phyloP scores from a whole-genome alignment of 2,888 invertebrate genomes.

The Torymus tubicola region DNA sequence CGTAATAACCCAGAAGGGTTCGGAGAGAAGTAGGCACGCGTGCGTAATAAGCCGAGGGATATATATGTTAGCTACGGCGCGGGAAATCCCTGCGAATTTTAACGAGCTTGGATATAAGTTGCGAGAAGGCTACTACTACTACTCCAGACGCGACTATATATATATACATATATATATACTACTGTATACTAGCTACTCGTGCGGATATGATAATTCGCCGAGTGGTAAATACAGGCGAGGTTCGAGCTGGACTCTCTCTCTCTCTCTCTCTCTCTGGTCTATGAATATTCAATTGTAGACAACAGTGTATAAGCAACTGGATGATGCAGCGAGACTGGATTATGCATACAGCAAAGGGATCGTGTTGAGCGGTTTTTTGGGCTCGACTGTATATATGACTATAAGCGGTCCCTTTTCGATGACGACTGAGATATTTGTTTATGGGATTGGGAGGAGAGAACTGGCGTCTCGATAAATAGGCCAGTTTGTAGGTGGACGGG shows the following conservation, averaged over 20 bases:
- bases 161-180: no score
- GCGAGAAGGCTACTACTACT: not conserved
- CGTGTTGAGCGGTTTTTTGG: no score
- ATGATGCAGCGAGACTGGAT: no score
- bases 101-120: constrained; percentile 42
- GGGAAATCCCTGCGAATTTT: constrained; percentile 52
- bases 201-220: constrained; percentile 59
- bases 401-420: no score
- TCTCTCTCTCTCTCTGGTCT: no score
- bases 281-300: constrained; percentile 64
- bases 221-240: constrained; percentile 59
- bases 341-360: no score
- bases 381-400: no score
- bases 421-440: no score
- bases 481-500: no score
- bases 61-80: constrained; percentile 10
- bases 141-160: not conserved
- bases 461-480: no score
- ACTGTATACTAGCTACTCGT: constrained; percentile 27
- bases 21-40: not conserved
- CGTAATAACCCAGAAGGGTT: not conserved
- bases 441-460: no score
- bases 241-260: not conserved
- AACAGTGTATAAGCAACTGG: not conserved
- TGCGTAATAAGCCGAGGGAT: constrained; percentile 34